Percentiles rank a stretch among this genome's conserved stretches.
Conservation (phyloP, 1,140 invertebrate genomes). For the Dolichoris vasculosae region DNA sequence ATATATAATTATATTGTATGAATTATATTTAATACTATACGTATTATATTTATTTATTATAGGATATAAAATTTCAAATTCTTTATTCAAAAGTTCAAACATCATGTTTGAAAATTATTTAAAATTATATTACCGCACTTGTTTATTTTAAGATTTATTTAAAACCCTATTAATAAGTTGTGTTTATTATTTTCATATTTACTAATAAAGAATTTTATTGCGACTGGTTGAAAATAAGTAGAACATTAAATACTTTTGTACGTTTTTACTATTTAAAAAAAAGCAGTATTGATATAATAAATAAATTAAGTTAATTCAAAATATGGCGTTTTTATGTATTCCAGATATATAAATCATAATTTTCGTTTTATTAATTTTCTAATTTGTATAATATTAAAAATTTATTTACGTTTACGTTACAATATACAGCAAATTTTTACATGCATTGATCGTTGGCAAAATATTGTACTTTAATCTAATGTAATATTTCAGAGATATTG, state of each 20-base stretch:
- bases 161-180: no score
- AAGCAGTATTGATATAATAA: not conserved
- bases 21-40: no score
- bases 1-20: not conserved
- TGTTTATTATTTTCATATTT: no score
- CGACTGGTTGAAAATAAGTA: not conserved
- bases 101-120: not conserved
- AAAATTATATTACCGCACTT: no score
- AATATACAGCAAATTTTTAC: no score
- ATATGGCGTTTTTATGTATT: not conserved
- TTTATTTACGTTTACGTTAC: no score
- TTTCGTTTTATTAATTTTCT: no score
- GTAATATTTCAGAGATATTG: not conserved
- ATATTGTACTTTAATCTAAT: not conserved
- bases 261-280: conserved; percentile 14
- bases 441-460: no score
- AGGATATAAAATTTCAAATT: not conserved
- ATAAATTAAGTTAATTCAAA: not conserved
- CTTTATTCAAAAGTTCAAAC: not conserved
- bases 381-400: no score
- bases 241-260: not conserved
- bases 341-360: no score
- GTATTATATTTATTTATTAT: not conserved
- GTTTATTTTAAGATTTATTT: no score
- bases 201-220: not conserved